Conservation (phyloP, 2,888 invertebrate species). For the Melieria picta region DNA sequence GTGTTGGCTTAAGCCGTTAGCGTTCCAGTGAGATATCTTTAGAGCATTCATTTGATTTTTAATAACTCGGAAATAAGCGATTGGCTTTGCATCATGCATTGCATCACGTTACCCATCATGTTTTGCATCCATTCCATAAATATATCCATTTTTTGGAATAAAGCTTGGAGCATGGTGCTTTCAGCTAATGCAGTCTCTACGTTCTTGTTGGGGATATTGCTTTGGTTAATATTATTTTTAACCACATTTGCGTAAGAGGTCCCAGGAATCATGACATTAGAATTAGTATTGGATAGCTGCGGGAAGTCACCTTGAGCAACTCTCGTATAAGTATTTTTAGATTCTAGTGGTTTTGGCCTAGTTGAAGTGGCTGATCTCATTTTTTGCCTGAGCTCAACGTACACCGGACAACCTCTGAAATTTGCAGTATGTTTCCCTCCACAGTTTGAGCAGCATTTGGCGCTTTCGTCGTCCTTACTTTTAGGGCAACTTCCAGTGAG, state of each 20-base stretch:
- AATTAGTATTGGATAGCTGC: not conserved
- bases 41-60: slow-evolving; percentile 10
- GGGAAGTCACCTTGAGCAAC: too few species aligned
- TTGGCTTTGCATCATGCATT: slow-evolving; percentile 16
- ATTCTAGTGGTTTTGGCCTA: too few species aligned
- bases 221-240: not conserved
- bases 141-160: not conserved
- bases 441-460: too few species aligned
- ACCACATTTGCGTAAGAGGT: not conserved
- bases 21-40: slow-evolving; percentile 10
- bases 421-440: too few species aligned
- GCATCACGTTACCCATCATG: slow-evolving; percentile 11
- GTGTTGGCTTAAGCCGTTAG: slow-evolving; percentile 19
- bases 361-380: too few species aligned
- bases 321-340: too few species aligned
- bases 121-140: slow-evolving; percentile 12
- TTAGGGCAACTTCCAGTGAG: too few species aligned
- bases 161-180: not conserved
- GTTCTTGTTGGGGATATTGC: not conserved
- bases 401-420: too few species aligned
- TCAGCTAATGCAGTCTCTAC: not conserved
- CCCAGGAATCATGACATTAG: not conserved
- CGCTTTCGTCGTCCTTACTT: too few species aligned
- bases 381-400: too few species aligned
- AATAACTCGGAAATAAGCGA: not conserved